Conservation (phyloP, 2,113 vertebrate genomes). For the Miniopterus natalensis region DNA sequence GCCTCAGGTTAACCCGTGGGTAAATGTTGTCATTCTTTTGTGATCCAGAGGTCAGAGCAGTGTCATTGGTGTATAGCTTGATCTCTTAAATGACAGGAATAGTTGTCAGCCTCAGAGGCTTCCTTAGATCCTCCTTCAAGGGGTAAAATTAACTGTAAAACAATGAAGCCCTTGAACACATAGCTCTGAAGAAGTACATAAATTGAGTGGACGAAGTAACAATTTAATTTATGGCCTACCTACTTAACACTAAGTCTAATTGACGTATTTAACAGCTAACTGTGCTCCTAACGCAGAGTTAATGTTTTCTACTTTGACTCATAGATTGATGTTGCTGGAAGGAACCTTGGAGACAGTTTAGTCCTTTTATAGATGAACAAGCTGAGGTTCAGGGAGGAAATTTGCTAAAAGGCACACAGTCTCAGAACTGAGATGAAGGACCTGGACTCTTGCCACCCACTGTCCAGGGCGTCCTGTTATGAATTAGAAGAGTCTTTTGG, state of each 20-base stretch:
- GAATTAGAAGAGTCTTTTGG: background rate
- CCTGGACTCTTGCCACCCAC: background rate
- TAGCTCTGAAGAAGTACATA: background rate
- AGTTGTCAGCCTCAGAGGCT: background rate
- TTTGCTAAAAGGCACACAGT: background rate
- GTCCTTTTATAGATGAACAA: background rate
- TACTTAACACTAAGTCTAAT: background rate
- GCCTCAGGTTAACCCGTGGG: background rate
- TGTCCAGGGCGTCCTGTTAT: background rate
- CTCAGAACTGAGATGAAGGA: background rate
- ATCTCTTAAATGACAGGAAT: background rate
- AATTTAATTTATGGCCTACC: background rate
- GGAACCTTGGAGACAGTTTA: background rate
- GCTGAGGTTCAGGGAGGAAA: background rate
- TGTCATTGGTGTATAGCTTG: background rate
- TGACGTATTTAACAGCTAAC: background rate
- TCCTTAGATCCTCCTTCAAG: background rate
- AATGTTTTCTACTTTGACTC: slow-evolving; percentile 34
- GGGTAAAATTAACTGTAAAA: slow-evolving; percentile 11
- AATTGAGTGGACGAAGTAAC: background rate
- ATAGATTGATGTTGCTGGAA: background rate
- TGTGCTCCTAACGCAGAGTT: slow-evolving; percentile 4
- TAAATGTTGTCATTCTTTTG: background rate
- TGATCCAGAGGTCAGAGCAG: background rate
- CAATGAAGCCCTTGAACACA: background rate